Base-by-base conservation (phyloP, 2,888 invertebrate species). In the Aphodius sticticus region DNA sequence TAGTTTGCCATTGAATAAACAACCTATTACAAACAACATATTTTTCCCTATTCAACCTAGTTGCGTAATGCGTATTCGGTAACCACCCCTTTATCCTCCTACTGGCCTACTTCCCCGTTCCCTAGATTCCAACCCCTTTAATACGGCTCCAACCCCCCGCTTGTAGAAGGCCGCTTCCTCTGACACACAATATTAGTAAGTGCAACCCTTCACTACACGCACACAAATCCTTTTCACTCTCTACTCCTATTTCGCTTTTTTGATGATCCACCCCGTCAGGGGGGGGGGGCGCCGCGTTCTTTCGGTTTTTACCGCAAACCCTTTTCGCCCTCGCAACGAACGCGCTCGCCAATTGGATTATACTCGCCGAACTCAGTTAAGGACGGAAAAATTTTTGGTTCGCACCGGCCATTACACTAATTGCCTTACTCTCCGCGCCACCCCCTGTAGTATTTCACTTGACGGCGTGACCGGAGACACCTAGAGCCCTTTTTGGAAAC, bases 91-190 rank as follows among this genome's bases (percentile, higher is more conserved):
- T 75, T 81, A 78, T 82, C 85, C 85, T 83, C 86, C 85, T 84
- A 85, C 83, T 86, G 86, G 83, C 84, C 86, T 82, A 86, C 79
- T 86, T 85, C 83, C 84, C 83, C 83, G 84, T 84, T 85, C 83
- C 80, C 82, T 79, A 82, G 82, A 78, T 78, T 80, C 76, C 78
- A 70, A 81, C 81, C 78, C 82, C 81, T 80, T 81, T 53, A 53
- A 53, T 53, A 53, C 53, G 53, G 53, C 12, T 53, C 12, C 53
- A 53, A 53, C 53, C 53, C 81, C 85, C 83, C 26, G 26, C 26
- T 26, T 26, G 26, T 26, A 26, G 26, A 26, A 26, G 26, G 26
- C 84, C 74, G 77, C 69, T 79, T 77, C 79, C 79, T 79, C 77
- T 79, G 79, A 79, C 79, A 53, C 53, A 77, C 79, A 72, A 77